phyloP scores from a whole-genome alignment of 1,140 invertebrate species.

The Pantala flavescens region DNA sequence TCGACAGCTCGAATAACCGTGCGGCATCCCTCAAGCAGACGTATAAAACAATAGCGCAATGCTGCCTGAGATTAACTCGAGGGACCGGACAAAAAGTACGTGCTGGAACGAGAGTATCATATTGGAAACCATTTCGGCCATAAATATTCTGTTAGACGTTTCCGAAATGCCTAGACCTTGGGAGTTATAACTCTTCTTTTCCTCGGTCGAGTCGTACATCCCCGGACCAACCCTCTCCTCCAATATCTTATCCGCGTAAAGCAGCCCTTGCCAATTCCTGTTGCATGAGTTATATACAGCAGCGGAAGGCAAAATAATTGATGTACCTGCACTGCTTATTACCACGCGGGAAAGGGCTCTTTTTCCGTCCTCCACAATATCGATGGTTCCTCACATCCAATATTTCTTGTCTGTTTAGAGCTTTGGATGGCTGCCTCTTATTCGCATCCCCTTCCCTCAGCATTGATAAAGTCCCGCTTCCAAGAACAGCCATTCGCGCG shows the following conservation, averaged over 20 bases:
- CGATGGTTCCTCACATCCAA: not conserved
- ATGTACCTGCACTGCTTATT: not conserved
- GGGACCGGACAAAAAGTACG: too few relatives aligned
- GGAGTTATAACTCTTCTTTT: not conserved
- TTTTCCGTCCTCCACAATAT: not conserved
- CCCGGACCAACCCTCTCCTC: not conserved
- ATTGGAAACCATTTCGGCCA: too few relatives aligned
- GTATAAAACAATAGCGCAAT: too few relatives aligned
- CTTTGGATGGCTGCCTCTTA: not conserved
- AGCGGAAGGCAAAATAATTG: not conserved
- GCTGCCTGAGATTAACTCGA: too few relatives aligned
- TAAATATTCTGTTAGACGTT: not conserved
- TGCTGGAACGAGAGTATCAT: too few relatives aligned
- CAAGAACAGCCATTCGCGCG: conserved; percentile 1
- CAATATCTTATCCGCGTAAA: not conserved
- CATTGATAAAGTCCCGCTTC: conserved; percentile 5
- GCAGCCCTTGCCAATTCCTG: not conserved
- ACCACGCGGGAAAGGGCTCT: not conserved
- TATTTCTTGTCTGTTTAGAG: not conserved
- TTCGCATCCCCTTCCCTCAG: not conserved
- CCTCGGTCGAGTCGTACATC: not conserved
- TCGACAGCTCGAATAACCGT: too few relatives aligned
- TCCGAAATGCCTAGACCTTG: not conserved
- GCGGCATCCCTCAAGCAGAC: too few relatives aligned
- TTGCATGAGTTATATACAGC: not conserved